Evolutionary conservation across 2,888 invertebrate species (phyloP), one percentile per base, ranked within the genome.

Genomic region (Polyommatus icarus): DNA sequence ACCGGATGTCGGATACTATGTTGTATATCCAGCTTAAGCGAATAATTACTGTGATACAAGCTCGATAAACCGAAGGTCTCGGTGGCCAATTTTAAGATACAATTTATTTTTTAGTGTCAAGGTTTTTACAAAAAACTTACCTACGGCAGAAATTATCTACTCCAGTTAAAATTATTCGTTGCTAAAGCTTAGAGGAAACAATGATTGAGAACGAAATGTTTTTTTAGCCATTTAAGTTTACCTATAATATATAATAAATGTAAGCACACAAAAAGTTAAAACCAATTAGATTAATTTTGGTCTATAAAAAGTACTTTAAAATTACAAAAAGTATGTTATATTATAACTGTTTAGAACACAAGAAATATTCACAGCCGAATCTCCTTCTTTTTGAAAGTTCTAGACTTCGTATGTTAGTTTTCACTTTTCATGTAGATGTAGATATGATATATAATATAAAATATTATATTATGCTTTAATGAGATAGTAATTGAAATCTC

Each of bases 61-160:
- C 20, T 20, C 24, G 73, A 73, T 5, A 10, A 15, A 29, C 40
- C 12, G 20, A 50, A 73, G 73, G 50, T 73, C 73, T n/a, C 20
- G 10, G 73, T 73, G 46, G 18, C 73, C 40, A 50, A 73, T 73
- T 40, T 73, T 50, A 46, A 46, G 29, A 46, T 50, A 73, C 50
- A 73, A 36, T 73, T 73, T 71, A 71, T 71, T 71, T 73, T 46
- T 73, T 50, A 50, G 73, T 73, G 73, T 73, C 73, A 73, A 73
- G 73, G 73, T 46, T 46, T 73, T 40, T 50, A 24, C 50, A 46
- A 46, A 46, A 24, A 46, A 20, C 36, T 20, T 32, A 32, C 32
- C 5, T 50, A 15, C 36, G 46, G 10, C 72, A n/a, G 50, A 36
- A 7, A 36, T 20, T 61, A 15, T 15, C 15, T 10, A 61, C 61